Percentiles rank a stretch among this genome's conserved stretches.
Evolutionary conservation across 2,797 vertebrate genomes (phyloP).

Genomic region (Peromyscus eremicus): DNA sequence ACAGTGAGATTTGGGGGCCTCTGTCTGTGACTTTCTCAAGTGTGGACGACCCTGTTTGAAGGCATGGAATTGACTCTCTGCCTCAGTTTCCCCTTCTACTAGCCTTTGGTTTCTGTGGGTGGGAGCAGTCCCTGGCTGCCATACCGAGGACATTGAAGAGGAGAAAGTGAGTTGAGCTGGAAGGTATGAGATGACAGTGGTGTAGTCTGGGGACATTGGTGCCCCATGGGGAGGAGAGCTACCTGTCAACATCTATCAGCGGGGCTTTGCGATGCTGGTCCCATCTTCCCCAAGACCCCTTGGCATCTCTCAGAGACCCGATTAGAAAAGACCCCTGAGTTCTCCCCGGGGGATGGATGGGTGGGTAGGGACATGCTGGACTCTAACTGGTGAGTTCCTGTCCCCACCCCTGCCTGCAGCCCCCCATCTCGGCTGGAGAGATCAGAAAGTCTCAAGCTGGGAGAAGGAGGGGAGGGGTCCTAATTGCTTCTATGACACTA

Average conservation of each 20-base stretch:
- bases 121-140: not conserved
- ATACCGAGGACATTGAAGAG: not conserved
- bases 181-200: not conserved
- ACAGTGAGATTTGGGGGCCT: not conserved
- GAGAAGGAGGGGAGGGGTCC: constrained; percentile 68
- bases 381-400: not conserved
- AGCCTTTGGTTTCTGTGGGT: not conserved
- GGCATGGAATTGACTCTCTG: not conserved
- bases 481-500: constrained; percentile 89
- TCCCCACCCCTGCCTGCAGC: not conserved
- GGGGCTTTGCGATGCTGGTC: fast-evolving
- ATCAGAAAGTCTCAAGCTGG: constrained; percentile 82
- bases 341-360: not conserved
- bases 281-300: not conserved
- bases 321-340: not conserved
- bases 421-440: not conserved
- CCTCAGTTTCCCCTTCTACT: not conserved
- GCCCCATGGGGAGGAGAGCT: too few species aligned
- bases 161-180: not conserved
- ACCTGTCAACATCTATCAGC: fast-evolving
- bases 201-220: too few species aligned
- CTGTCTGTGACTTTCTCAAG: not conserved
- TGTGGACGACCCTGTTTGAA: not conserved
- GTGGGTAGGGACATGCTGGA: fast-evolving
- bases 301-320: not conserved